Evolutionary conservation across 2,888 invertebrate genomes (phyloP).

Genomic region (Sceliomorpha sp.): DNA sequence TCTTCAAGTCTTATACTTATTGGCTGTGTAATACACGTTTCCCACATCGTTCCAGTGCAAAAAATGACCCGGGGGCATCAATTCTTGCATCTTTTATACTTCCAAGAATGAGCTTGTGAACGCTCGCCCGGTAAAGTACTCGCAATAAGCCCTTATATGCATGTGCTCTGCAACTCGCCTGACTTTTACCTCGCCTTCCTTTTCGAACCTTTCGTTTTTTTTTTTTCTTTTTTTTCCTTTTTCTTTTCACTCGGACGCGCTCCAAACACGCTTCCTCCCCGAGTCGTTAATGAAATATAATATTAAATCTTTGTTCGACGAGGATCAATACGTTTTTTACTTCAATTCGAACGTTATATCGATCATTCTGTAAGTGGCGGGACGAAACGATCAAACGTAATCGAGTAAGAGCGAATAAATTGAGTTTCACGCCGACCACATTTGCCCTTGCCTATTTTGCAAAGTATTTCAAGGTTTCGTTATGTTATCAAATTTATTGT

Average conservation of each 20-base stretch:
- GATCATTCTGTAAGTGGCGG: too few relatives aligned
- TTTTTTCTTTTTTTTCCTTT: too few relatives aligned
- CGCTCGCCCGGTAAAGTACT: constrained; percentile 37
- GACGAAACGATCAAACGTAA: too few relatives aligned
- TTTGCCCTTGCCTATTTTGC: too few relatives aligned
- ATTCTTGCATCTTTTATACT: constrained; percentile 58
- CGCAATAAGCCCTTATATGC: constrained; percentile 37
- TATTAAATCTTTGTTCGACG: constrained; percentile 11
- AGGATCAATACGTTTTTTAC: too few relatives aligned
- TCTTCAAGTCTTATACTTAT: constrained; percentile 28
- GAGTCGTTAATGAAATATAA: constrained; percentile 22
- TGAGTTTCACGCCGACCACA: too few relatives aligned
- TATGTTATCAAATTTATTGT: too few relatives aligned
- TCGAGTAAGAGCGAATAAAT: too few relatives aligned
- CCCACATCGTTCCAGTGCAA: constrained; percentile 52
- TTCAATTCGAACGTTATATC: too few relatives aligned
- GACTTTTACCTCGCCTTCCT: constrained; percentile 24
- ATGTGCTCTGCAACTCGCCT: constrained; percentile 29
- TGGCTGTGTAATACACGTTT: constrained; percentile 53
- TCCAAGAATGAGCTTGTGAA: constrained; percentile 22
- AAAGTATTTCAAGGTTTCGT: too few relatives aligned
- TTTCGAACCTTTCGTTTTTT: constrained; percentile 6
- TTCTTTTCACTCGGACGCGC: too few relatives aligned
- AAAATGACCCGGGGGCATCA: constrained; percentile 58
- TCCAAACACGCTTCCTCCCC: too few relatives aligned